These are phyloP conservation scores for Metellina segmentata DNA, from an alignment of 2,888 invertebrate species.

Conservation along the genomic window DNA sequence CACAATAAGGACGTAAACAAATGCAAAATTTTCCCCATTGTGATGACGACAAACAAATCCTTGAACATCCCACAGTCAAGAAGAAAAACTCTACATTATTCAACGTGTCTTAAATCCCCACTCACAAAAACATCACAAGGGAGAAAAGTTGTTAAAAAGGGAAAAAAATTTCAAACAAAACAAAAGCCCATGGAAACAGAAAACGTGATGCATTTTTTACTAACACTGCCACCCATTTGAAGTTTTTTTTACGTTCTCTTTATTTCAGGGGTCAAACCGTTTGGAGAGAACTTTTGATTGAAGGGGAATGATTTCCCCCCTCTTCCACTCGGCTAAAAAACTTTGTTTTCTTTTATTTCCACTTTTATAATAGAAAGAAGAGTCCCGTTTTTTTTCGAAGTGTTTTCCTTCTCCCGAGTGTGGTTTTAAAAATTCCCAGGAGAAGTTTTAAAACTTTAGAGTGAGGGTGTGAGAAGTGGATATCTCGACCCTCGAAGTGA, in stretches of 20 bases:
- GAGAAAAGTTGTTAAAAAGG: neutral
- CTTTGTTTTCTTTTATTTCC: neutral
- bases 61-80: too few species aligned
- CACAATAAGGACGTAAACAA: too few species aligned
- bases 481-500: constrained; percentile 40
- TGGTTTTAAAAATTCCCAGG: constrained; percentile 72
- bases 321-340: neutral
- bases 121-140: constrained; percentile 17
- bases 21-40: neutral
- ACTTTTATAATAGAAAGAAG: constrained; percentile 43
- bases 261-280: constrained; percentile 73
- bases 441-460: constrained; percentile 70
- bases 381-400: constrained; percentile 49
- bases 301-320: constrained; percentile 49
- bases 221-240: constrained; percentile 49
- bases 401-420: constrained; percentile 36
- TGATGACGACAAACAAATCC: neutral
- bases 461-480: constrained; percentile 70
- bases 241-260: constrained; percentile 59
- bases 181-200: constrained; percentile 23
- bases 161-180: constrained; percentile 27
- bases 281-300: constrained; percentile 75
- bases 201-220: constrained; percentile 69
- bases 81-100: neutral
- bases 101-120: neutral